A percentile compares a stretch with the other conserved stretches of the same genome.
Conservation (phyloP, 2,888 invertebrate genomes). For the Alitta virens region DNA sequence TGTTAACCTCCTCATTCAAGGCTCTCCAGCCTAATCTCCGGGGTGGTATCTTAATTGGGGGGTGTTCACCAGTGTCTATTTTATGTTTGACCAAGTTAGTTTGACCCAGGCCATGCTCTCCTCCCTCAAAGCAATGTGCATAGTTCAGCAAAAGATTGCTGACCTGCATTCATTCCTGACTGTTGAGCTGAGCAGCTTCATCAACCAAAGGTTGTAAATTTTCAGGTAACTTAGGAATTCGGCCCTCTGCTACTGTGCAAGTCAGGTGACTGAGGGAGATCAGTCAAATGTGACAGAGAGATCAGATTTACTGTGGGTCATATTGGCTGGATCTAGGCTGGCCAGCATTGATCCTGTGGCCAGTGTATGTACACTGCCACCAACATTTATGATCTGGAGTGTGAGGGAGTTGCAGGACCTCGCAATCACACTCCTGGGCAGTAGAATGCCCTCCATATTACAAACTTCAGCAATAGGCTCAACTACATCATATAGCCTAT, state of each 20-base stretch:
- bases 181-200: background rate
- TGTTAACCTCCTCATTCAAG: background rate
- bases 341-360: too few species aligned
- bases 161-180: background rate
- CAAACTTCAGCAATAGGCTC: too few species aligned
- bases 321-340: too few species aligned
- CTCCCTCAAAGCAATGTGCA: background rate
- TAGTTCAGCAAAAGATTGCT: background rate
- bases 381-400: too few species aligned
- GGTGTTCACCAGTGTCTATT: background rate
- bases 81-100: conserved; percentile 5
- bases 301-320: too few species aligned
- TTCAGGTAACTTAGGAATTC: background rate
- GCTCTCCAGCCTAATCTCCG: background rate
- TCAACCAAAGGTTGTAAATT: background rate
- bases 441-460: too few species aligned
- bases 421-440: too few species aligned
- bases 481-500: too few species aligned
- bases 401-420: too few species aligned
- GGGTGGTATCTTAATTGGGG: background rate
- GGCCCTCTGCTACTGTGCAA: too few species aligned
- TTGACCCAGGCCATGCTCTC: background rate
- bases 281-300: too few species aligned
- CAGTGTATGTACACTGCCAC: too few species aligned
- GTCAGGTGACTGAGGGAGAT: background rate